These are phyloP conservation scores for Acromyrmex charruanus DNA, from an alignment of 1,140 invertebrate genomes.

Conservation along the genomic window DNA sequence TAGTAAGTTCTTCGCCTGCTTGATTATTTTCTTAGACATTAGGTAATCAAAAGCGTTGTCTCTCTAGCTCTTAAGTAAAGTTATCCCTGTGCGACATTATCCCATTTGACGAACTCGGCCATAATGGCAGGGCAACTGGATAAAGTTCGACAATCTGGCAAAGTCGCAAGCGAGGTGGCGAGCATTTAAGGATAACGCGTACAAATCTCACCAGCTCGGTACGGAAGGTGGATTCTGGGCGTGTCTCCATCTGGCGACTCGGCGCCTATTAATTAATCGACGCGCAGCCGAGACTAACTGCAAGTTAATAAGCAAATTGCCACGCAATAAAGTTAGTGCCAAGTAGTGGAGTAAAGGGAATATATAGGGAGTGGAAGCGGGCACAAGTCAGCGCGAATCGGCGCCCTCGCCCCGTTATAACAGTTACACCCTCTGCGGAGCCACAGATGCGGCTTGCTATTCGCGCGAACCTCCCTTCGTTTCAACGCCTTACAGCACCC, in stretches of 20 bases:
- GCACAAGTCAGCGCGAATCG: constrained; percentile 61
- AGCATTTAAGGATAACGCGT: constrained; percentile 70
- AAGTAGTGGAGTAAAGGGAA: constrained; percentile 69
- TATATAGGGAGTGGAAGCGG: constrained; percentile 54
- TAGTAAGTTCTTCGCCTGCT: background rate
- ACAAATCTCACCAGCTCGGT: constrained; percentile 64
- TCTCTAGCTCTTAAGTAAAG: background rate
- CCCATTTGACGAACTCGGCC: constrained; percentile 28
- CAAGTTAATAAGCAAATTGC: constrained; percentile 86
- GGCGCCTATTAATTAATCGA: constrained; percentile 85
- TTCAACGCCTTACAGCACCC: constrained; percentile 59
- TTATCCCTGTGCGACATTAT: constrained; percentile 6
- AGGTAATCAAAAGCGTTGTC: constrained; percentile 7
- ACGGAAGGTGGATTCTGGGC: constrained; percentile 76
- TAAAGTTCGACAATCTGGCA: constrained; percentile 57
- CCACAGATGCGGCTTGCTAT: constrained; percentile 85
- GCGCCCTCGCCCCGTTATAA: constrained; percentile 75
- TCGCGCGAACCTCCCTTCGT: constrained; percentile 67
- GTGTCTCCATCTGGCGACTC: constrained; percentile 85
- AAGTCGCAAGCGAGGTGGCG: constrained; percentile 22
- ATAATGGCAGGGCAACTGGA: constrained; percentile 29
- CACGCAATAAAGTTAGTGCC: constrained; percentile 84
- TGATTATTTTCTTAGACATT: constrained; percentile 27
- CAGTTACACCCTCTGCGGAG: constrained; percentile 81
- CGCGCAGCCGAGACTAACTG: constrained; percentile 85